phyloP scores from a whole-genome alignment of 2,797 vertebrate genomes.

The Gymnopithys bicolor region DNA sequence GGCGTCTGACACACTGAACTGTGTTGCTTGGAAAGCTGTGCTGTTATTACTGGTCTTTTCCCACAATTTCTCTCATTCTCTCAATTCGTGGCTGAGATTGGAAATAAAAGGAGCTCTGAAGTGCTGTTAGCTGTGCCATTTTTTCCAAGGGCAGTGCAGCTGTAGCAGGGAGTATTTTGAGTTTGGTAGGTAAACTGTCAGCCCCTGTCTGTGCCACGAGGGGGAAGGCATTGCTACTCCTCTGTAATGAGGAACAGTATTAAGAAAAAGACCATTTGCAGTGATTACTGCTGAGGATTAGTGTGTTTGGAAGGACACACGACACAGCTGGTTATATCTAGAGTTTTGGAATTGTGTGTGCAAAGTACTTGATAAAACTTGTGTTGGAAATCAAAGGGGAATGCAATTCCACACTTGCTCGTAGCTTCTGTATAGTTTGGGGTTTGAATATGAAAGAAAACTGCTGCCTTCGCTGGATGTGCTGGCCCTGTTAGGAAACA shows the following conservation, averaged over 20 bases:
- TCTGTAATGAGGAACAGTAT: neutral
- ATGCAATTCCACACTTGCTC: neutral
- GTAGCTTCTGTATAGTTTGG: neutral
- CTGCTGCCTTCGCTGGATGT: neutral
- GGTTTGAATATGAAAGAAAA: neutral
- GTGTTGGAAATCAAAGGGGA: neutral
- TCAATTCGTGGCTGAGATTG: neutral
- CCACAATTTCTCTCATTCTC: neutral
- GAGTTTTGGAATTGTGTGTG: neutral
- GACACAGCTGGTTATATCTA: neutral
- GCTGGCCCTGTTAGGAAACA: neutral
- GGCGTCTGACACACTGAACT: neutral
- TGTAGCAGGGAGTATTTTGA: neutral
- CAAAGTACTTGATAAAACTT: neutral
- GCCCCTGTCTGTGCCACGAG: conserved; percentile 6
- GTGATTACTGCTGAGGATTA: neutral
- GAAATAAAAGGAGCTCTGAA: neutral
- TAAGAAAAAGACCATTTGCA: neutral
- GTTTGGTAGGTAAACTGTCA: neutral
- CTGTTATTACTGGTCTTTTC: neutral
- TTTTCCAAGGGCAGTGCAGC: neutral
- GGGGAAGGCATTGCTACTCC: neutral
- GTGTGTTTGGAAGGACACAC: neutral
- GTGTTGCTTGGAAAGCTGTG: neutral
- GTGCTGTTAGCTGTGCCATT: neutral